phyloP scores from a whole-genome alignment of 2,888 invertebrate species.

The Idaea biselata region DNA sequence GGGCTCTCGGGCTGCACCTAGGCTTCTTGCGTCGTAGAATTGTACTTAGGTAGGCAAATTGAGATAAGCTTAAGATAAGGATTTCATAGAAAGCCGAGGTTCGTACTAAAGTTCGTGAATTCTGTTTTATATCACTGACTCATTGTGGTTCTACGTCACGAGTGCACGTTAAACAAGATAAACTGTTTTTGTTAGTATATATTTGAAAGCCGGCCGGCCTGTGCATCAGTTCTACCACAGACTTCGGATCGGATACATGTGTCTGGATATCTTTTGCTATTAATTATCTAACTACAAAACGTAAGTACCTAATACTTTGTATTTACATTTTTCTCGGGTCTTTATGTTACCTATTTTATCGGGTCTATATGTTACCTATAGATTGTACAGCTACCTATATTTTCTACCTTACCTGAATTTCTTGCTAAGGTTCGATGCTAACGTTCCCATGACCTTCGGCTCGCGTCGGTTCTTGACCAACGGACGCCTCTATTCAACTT shows the following conservation, averaged over 20 bases:
- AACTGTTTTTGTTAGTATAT: conserved; percentile 7
- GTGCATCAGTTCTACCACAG: not conserved
- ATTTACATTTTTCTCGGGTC: too few species aligned
- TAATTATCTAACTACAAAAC: not conserved
- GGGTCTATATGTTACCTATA: too few species aligned
- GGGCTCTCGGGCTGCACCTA: not conserved
- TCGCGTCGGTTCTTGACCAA: conserved; percentile 9
- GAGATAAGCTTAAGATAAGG: not conserved
- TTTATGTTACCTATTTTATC: too few species aligned
- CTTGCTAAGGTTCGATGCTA: not conserved
- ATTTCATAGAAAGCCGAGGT: not conserved
- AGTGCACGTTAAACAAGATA: conserved; percentile 10
- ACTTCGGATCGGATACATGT: not conserved
- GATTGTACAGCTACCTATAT: not conserved
- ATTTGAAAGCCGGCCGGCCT: not conserved
- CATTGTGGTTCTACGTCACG: not conserved
- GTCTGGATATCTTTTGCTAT: not conserved
- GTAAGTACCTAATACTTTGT: not conserved
- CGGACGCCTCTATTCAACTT: not conserved
- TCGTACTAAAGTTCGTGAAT: not conserved
- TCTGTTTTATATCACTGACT: not conserved
- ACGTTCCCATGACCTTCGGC: conserved; percentile 9
- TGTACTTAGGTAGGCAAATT: not conserved
- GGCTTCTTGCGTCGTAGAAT: not conserved
- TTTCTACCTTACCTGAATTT: not conserved